Conservation (phyloP, 2,888 invertebrate genomes). For the Meghimatium bilineatum region DNA sequence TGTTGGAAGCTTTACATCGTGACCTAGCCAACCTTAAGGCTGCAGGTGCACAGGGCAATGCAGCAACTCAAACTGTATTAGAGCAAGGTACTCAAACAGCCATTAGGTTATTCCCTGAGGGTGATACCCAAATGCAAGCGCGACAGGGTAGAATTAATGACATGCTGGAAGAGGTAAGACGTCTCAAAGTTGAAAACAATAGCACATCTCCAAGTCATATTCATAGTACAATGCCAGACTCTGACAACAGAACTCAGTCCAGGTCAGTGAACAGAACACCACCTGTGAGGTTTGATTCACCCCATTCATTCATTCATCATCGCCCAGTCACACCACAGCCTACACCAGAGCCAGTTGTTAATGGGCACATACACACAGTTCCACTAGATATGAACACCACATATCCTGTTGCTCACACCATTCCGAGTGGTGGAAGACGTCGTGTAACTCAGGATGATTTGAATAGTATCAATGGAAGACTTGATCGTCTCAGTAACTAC, state of each 20-base stretch:
- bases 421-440: slow-evolving; percentile 32
- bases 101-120: slow-evolving; percentile 64
- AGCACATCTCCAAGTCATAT: slow-evolving; percentile 46
- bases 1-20: slow-evolving; percentile 60
- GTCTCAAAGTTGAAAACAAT: slow-evolving; percentile 60
- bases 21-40: slow-evolving; percentile 63
- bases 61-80: slow-evolving; percentile 63
- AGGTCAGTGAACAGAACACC: slow-evolving; percentile 58
- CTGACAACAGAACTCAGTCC: slow-evolving; percentile 52
- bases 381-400: slow-evolving; percentile 25
- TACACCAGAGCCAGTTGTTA: slow-evolving; percentile 17
- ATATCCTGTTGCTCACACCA: slow-evolving; percentile 17
- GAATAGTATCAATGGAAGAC: slow-evolving; percentile 63
- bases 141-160: slow-evolving; percentile 64
- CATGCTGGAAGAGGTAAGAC: slow-evolving; percentile 65
- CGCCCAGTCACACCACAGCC: slow-evolving; percentile 17
- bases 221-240: slow-evolving; percentile 47
- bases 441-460: slow-evolving; percentile 69
- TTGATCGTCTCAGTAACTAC: slow-evolving; percentile 65
- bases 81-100: slow-evolving; percentile 70
- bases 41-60: slow-evolving; percentile 61
- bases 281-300: slow-evolving; percentile 60
- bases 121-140: slow-evolving; percentile 60
- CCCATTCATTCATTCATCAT: slow-evolving; percentile 24
- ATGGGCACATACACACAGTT: slow-evolving; percentile 41